Conservation (phyloP, 53 echinoderm and acorn worm species). For the Arbacia lixula region DNA sequence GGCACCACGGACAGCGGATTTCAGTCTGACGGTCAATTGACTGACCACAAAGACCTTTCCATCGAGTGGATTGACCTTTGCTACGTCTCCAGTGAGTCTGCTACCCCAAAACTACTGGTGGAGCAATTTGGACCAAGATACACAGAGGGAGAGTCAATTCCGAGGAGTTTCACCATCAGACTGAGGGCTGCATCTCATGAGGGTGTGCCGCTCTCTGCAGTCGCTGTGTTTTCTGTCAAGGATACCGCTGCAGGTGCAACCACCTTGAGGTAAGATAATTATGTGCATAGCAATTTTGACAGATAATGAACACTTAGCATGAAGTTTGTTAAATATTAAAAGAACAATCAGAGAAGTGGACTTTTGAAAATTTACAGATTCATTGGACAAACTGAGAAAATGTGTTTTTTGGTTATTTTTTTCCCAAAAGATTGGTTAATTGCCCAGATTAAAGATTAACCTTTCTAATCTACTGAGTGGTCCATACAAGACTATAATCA, state of each 20-base stretch:
- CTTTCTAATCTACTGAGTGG: too few relatives aligned
- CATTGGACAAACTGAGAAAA: too few relatives aligned
- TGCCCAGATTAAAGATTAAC: too few relatives aligned
- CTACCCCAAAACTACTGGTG: background rate
- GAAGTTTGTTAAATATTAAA: too few relatives aligned
- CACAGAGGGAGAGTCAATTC: background rate
- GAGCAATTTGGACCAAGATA: constrained; percentile 9
- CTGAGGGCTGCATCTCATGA: background rate
- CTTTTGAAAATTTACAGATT: too few relatives aligned
- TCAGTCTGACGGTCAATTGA: constrained; percentile 4
- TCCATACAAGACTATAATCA: too few relatives aligned
- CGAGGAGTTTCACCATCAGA: constrained; percentile 15
- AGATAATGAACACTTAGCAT: too few relatives aligned
- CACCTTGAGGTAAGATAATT: constrained; percentile 3
- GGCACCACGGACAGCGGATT: constrained; percentile 30
- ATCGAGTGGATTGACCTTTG: constrained; percentile 19
- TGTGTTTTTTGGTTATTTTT: too few relatives aligned
- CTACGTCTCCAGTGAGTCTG: background rate
- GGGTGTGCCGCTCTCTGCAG: background rate
- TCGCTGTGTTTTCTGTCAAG: constrained; percentile 19
- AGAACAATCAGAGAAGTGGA: too few relatives aligned
- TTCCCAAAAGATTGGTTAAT: too few relatives aligned
- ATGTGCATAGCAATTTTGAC: too few relatives aligned
- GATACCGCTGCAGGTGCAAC: too few relatives aligned
- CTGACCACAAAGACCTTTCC: background rate